Evolutionary conservation across 2,888 invertebrate species (phyloP).

Genomic region (Parascotia fuliginaria): DNA sequence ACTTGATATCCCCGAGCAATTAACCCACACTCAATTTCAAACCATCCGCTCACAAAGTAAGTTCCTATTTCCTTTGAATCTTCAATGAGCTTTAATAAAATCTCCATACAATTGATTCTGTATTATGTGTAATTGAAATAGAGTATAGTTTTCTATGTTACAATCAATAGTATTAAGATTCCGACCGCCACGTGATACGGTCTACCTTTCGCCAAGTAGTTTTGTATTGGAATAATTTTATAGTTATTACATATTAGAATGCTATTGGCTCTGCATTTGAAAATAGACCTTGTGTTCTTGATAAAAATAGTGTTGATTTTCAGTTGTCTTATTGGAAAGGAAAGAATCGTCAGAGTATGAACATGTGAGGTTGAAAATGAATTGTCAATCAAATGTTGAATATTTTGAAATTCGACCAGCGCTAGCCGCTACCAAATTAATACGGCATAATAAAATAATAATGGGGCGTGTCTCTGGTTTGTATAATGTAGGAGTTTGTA

Average conservation of each 20-base stretch:
- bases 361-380: conserved; percentile 39
- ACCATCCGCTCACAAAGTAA: conserved; percentile 17
- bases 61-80: conserved; percentile 22
- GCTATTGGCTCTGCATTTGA: conserved; percentile 56
- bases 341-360: conserved; percentile 29
- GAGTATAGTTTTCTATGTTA: conserved; percentile 46
- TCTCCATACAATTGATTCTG: conserved; percentile 29
- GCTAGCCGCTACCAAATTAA: conserved; percentile 45
- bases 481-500: conserved; percentile 27
- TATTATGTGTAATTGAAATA: conserved; percentile 45
- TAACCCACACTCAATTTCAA: conserved; percentile 38
- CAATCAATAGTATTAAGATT: conserved; percentile 66
- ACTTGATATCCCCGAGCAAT: conserved; percentile 67
- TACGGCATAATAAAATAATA: conserved; percentile 35
- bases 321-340: neutral
- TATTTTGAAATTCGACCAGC: conserved; percentile 38
- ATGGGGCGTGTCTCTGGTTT: conserved; percentile 28
- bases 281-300: conserved; percentile 30
- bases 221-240: conserved; percentile 83
- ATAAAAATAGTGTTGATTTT: conserved; percentile 20
- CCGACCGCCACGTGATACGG: conserved; percentile 76
- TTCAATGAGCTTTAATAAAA: conserved; percentile 19
- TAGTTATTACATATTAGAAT: conserved; percentile 82
- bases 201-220: conserved; percentile 81
- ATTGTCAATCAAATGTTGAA: conserved; percentile 43